These are phyloP conservation scores for Mesoclemmys tuberculata DNA, from an alignment of 2,113 vertebrate species.

Conservation along the genomic window DNA sequence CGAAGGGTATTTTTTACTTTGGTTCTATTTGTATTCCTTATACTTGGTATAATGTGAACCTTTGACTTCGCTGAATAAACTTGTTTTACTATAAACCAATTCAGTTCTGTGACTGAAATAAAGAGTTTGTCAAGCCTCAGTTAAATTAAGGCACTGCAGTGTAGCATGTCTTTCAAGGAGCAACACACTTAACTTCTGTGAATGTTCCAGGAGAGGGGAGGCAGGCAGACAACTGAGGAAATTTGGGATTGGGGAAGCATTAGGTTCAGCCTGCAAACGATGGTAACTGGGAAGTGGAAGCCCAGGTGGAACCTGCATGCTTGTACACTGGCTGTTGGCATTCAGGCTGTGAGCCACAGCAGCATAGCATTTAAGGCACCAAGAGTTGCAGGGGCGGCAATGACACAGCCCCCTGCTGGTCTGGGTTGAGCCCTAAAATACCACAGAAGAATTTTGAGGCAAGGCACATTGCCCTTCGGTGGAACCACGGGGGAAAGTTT, in stretches of 20 bases:
- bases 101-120: not conserved
- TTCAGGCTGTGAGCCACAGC: not conserved
- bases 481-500: not conserved
- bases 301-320: not conserved
- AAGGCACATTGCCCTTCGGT: not conserved
- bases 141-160: not conserved
- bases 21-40: not conserved
- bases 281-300: not conserved
- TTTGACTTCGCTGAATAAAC: not conserved
- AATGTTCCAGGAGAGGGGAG: not conserved
- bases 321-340: not conserved
- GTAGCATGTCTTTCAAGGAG: not conserved
- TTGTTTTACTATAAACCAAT: not conserved
- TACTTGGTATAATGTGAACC: not conserved
- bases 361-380: not conserved
- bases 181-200: not conserved
- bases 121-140: not conserved
- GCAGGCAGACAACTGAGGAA: not conserved
- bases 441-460: not conserved
- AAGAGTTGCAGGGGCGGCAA: not conserved
- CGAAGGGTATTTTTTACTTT: not conserved
- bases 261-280: not conserved
- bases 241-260: not conserved
- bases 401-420: not conserved
- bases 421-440: not conserved